These are phyloP conservation scores for Tetraneura akinire DNA, from an alignment of 1,140 invertebrate genomes.

Conservation along the genomic window DNA sequence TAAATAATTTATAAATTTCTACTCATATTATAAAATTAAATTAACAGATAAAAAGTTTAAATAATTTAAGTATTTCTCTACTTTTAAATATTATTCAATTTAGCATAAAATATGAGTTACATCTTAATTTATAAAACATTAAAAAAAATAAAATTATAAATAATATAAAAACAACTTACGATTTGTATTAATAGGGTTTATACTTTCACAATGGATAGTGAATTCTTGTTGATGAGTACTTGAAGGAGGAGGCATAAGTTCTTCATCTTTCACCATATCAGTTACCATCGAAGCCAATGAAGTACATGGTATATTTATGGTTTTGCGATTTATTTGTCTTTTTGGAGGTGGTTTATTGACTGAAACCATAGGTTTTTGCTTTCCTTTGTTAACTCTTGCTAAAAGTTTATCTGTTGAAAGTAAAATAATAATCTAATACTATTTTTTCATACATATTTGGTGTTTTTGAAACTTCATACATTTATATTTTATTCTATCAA, in stretches of 20 bases:
- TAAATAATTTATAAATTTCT: no score
- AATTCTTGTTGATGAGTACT: neutral
- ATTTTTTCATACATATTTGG: no score
- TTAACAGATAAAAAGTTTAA: no score
- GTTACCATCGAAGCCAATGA: neutral
- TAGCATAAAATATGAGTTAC: no score
- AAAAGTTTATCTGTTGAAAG: slow-evolving; percentile 15
- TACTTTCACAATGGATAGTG: slow-evolving; percentile 12
- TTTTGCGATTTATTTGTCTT: slow-evolving; percentile 5
- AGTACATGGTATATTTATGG: slow-evolving; percentile 8
- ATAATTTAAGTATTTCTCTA: no score
- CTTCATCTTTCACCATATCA: slow-evolving; percentile 28
- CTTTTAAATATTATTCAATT: no score
- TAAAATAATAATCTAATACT: neutral
- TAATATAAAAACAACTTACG: slow-evolving; percentile 2
- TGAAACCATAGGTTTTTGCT: slow-evolving; percentile 4
- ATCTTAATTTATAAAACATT: no score
- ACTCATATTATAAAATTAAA: no score
- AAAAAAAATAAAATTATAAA: no score
- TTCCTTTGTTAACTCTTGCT: slow-evolving; percentile 28
- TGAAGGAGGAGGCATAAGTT: slow-evolving; percentile 47
- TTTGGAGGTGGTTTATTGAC: slow-evolving; percentile 8
- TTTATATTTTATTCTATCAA: no score
- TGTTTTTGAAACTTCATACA: no score
- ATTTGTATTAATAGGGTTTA: neutral